Evolutionary conservation across 1,140 invertebrate genomes (phyloP).

Genomic region (Zaprionus africanus): DNA sequence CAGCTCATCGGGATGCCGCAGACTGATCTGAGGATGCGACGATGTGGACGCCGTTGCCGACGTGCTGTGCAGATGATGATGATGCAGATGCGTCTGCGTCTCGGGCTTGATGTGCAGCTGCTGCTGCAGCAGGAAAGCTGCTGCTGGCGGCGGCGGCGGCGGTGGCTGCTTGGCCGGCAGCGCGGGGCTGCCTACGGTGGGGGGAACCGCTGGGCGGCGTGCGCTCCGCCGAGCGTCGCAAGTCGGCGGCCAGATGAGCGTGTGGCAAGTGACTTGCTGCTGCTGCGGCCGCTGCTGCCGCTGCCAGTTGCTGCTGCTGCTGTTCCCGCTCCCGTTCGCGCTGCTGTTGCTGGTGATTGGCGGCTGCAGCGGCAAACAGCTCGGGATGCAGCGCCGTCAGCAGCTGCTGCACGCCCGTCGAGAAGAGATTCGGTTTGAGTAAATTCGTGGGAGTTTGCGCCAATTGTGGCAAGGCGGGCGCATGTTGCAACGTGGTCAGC

Average conservation of each 20-base stretch:
- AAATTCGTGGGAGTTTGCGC: slow-evolving; percentile 81
- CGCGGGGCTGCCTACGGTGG: slow-evolving; percentile 57
- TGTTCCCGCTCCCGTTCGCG: slow-evolving; percentile 45
- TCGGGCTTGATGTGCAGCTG: slow-evolving; percentile 80
- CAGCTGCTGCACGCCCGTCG: slow-evolving; percentile 80
- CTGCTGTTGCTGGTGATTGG: slow-evolving; percentile 81
- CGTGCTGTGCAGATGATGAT: slow-evolving; percentile 52
- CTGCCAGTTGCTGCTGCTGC: slow-evolving; percentile 30
- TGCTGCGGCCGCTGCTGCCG: slow-evolving; percentile 34
- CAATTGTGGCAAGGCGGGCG: slow-evolving; percentile 71
- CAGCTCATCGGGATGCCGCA: slow-evolving; percentile 74
- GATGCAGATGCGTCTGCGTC: slow-evolving; percentile 77
- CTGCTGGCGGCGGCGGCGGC: slow-evolving; percentile 56
- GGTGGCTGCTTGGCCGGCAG: slow-evolving; percentile 56
- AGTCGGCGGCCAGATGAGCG: slow-evolving; percentile 59
- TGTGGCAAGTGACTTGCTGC: slow-evolving; percentile 63
- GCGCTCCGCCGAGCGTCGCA: slow-evolving; percentile 66
- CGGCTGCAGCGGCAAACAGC: slow-evolving; percentile 76
- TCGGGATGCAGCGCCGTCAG: slow-evolving; percentile 80
- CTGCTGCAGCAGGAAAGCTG: slow-evolving; percentile 75
- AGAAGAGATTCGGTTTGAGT: slow-evolving; percentile 82
- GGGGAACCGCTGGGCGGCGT: slow-evolving; percentile 55
- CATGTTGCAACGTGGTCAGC: slow-evolving; percentile 65
- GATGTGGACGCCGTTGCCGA: slow-evolving; percentile 20
- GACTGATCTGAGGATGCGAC: slow-evolving; percentile 67